Conservation (phyloP, 1,140 invertebrate genomes). For the Procambarus clarkii region DNA sequence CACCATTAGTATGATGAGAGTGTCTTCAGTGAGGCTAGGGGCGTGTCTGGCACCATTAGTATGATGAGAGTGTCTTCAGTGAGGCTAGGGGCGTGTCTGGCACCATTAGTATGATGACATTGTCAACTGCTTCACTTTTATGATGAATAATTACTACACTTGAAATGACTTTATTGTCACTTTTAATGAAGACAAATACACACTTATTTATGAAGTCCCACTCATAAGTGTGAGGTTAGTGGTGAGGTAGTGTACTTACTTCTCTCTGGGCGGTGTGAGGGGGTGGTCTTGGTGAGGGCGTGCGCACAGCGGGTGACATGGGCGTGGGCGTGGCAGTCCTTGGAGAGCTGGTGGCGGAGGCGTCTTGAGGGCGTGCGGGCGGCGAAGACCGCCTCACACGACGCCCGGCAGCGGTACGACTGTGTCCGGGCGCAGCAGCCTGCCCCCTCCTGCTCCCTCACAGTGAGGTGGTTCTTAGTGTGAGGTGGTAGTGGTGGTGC, state of each 20-base stretch:
- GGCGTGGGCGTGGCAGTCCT: constrained; percentile 57
- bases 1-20: too few species aligned
- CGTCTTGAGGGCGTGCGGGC: constrained; percentile 59
- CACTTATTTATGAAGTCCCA: too few species aligned
- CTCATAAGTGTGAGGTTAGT: too few species aligned
- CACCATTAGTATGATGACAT: too few species aligned
- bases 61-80: too few species aligned
- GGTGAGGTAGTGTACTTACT: constrained; percentile 35
- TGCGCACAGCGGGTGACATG: constrained; percentile 60
- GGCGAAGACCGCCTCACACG: constrained; percentile 59
- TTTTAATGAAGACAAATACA: too few species aligned
- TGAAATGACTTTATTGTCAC: too few species aligned
- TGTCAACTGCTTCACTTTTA: too few species aligned
- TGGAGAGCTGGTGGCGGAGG: constrained; percentile 49
- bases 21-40: too few species aligned
- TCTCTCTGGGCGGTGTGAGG: constrained; percentile 58
- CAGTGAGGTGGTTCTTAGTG: background rate
- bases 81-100: too few species aligned
- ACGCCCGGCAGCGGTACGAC: constrained; percentile 54
- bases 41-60: too few species aligned
- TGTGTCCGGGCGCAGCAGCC: constrained; percentile 52
- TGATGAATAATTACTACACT: too few species aligned
- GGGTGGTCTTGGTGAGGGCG: constrained; percentile 53
- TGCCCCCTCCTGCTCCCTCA: constrained; percentile 30
- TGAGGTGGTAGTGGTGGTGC: background rate